Evolutionary conservation across 2,113 vertebrate genomes (phyloP), one percentile per base, ranked within the genome.

Genomic region (Chrysochloris asiatica): DNA sequence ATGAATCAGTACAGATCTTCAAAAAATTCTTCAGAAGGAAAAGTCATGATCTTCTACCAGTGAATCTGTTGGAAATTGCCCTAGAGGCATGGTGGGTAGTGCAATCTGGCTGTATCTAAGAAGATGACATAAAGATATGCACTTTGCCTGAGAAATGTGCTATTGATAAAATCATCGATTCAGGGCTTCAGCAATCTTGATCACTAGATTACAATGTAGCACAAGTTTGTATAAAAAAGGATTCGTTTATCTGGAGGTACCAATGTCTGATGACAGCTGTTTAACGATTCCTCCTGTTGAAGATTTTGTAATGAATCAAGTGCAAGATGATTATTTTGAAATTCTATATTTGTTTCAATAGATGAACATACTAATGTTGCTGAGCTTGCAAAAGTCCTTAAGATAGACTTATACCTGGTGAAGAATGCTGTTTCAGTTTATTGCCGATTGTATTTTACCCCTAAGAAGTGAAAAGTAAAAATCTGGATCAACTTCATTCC

Each of bases 381-480:
- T 4, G 99, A 99, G 99, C 98, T 99, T 96, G 99, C 99, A 16
- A 99, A 99, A 10, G 99, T 99, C 79, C 97, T 99, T 94, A 99
- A 99, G 97, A 99, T 99, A 83, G 99, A 99, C 96, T 97, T 99
- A 94, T 99, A 98, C 54, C 97, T 99, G 92, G 99, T 99, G 91
- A 99, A 99, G 99, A 99, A 99, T 95, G 99, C 99, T 24, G 99
- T 99, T 88, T 99, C 99, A 94, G 99, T 99, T 99, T 99, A 99
- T 89, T 99, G 99, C 93, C 99, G 99, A 30, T 97, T 99, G 73
- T 99, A 99, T 63, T 99, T 99, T 69, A 99, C 99, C 61, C 98
- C 99, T 93, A 99, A 99, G 98, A 99, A 99, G 95, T 99, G 99
- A 95, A 99, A 98, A 96, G 98, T 98, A 94, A 98, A 97, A 98